Percentiles rank a stretch among this genome's conserved stretches.
phyloP scores from a whole-genome alignment of 2,888 invertebrate species.

The Torymus texanus region DNA sequence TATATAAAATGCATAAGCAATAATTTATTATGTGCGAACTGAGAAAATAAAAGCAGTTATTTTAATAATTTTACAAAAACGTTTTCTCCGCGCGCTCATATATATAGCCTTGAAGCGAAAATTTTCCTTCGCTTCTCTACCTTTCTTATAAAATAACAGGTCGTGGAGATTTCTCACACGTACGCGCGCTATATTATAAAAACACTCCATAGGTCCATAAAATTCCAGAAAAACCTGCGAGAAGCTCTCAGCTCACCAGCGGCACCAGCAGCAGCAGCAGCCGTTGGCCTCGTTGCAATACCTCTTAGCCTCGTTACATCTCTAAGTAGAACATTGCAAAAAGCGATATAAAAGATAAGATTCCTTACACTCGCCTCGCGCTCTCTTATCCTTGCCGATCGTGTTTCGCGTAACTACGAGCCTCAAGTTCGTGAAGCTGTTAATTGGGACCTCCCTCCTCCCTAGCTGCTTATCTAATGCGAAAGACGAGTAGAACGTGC shows the following conservation, averaged over 20 bases:
- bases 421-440: conserved; percentile 52
- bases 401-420: conserved; percentile 12
- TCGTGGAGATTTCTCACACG: conserved; percentile 18
- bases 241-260: not conserved
- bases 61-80: not conserved
- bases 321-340: conserved; percentile 9
- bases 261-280: not conserved
- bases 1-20: too few relatives aligned
- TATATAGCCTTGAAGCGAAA: too few relatives aligned
- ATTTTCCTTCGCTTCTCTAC: not conserved
- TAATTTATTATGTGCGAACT: not conserved
- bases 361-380: not conserved
- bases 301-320: conserved; percentile 6
- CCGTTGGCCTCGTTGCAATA: not conserved
- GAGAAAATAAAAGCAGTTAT: not conserved
- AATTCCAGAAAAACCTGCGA: not conserved
- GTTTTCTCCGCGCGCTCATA: not conserved
- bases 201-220: conserved; percentile 1
- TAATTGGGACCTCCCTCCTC: conserved; percentile 53
- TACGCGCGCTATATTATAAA: conserved; percentile 1
- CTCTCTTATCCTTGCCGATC: conserved; percentile 35
- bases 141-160: not conserved
- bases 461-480: conserved; percentile 55
- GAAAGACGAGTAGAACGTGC: conserved; percentile 46
- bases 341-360: conserved; percentile 39